Evolutionary conservation across 64 coral and sea anemone species (phyloP), one percentile per base, ranked within the genome.

Genomic region (Stylophora pistillata): DNA sequence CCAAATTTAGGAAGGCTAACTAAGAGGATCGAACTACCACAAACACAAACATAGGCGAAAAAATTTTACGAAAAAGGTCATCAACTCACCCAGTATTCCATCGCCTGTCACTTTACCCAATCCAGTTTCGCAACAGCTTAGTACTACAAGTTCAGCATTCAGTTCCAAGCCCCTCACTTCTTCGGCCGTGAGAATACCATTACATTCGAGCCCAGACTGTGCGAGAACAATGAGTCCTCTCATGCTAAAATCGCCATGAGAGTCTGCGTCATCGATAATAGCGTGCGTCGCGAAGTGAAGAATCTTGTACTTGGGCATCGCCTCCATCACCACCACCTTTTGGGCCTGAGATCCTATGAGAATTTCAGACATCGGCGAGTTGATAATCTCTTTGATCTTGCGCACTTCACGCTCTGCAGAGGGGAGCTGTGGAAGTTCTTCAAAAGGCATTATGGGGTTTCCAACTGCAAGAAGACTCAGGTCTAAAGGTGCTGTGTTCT

Each of bases 261-360:
- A 73, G 28, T 73, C 81, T 6, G 13, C 18, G 15, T 93, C 68
- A 32, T 93, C 91, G 27, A 93, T 33, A 30, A 69, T 37, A 65
- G 77, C 91, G 56, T 93, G 91, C 58, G 76, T 88, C 3, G 91
- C 91, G 74, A 93, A 93, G 55, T 93, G 91, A 17, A 93, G 85
- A 56, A 93, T 93, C 23, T 80, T 82, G 55, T 88, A 77, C 25
- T 82, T 80, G 2, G 76, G 56, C 86, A 93, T 93, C 10, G 74
- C 55, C 25, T 68, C 69, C 23, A 93, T 78, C 56, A 93, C 91
- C 18, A 61, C 69, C 16, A 55, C 69, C 77, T 93, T 93, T 20
- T 71, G 74, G 26, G 91, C 91, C 29, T 73, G 77, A 37, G 55
- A n/a, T 63, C 91, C 86, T 53, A 74, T 80, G 34, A 93, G 62